Evolutionary conservation across 1,140 invertebrate genomes (phyloP).

Genomic region (Watersipora subatra): DNA sequence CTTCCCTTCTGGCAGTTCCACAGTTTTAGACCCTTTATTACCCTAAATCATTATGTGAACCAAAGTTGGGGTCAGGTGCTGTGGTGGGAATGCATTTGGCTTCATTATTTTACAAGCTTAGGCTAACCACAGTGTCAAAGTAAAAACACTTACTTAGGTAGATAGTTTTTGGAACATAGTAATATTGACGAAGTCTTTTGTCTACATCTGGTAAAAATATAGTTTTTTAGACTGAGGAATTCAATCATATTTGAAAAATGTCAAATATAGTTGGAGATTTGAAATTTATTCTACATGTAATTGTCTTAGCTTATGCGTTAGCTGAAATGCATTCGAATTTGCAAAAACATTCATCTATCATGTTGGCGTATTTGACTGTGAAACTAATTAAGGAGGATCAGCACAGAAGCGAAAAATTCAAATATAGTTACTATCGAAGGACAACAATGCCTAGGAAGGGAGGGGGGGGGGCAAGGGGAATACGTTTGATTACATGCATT

Average conservation of each 20-base stretch:
- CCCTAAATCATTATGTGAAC: conserved; percentile 17
- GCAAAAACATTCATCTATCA: background rate
- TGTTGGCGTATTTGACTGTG: background rate
- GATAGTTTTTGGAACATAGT: background rate
- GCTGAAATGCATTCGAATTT: too few species aligned
- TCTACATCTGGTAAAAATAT: background rate
- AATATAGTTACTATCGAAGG: too few species aligned
- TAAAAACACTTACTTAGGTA: background rate
- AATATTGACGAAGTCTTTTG: background rate
- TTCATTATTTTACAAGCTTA: background rate
- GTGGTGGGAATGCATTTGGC: background rate
- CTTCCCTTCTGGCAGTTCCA: conserved; percentile 27
- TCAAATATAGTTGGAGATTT: too few species aligned
- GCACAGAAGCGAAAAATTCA: too few species aligned
- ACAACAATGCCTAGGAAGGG: too few species aligned
- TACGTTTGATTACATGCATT: too few species aligned
- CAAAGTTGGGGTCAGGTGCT: background rate
- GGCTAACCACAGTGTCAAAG: background rate
- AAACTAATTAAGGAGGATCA: too few species aligned
- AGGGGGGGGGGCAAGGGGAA: too few species aligned
- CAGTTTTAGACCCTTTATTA: conserved; percentile 25
- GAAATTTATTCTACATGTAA: too few species aligned
- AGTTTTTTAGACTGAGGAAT: too few species aligned
- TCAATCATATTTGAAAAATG: too few species aligned
- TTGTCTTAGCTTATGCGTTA: too few species aligned